Base-by-base conservation (phyloP, 2,113 vertebrate species). In the Takifugu bimaculatus region DNA sequence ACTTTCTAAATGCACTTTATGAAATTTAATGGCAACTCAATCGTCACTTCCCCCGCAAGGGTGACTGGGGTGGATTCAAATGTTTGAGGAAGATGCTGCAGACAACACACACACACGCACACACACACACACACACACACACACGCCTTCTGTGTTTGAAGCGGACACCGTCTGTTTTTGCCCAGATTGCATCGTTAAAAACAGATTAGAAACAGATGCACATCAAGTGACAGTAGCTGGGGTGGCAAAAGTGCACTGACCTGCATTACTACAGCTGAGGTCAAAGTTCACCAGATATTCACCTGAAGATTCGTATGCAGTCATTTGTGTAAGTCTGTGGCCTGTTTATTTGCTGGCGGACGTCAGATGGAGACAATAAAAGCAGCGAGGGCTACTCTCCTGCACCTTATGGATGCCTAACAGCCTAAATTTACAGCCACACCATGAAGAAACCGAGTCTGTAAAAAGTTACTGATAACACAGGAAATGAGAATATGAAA, bases 151-250 rank as follows among this genome's bases (percentile, higher is more conserved):
- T 61, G 57, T 58, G 80, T 86, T 86, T 90, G 80, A 90, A 89
- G 82, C 87, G 67, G 84, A 86, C 78, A 85, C 85, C 77, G 63
- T 72, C 68, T 82, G 82, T 84, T 79, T 71, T 63, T 74, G 68
- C 59, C 2, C 35, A 57, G 63, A 72, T 77, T 81, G 49, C 64
- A 75, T 79, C 79, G 86, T 80, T 76, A 45, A 79, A 83, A 90
- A 86, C 85, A 88, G 74, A 78, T 87, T 76, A 45, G 78, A 83
- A 90, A 86, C 85, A 88, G 74, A 78, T 87, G 83, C 81, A 68
- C 64, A 54, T 73, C 14, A 1, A 39, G 70, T 85, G 79, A 81
- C 79, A 82, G 79, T 78, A 80, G 70, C 77, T 50, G 50, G 56
- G 60, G 71, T 62, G 54, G 61, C 60, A 65, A 50, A 53, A 77